Percentiles rank a stretch among this genome's conserved stretches.
These are phyloP conservation scores for Dolichomitus sp. DNA, from an alignment of 2,888 invertebrate genomes.

Conservation along the genomic window DNA sequence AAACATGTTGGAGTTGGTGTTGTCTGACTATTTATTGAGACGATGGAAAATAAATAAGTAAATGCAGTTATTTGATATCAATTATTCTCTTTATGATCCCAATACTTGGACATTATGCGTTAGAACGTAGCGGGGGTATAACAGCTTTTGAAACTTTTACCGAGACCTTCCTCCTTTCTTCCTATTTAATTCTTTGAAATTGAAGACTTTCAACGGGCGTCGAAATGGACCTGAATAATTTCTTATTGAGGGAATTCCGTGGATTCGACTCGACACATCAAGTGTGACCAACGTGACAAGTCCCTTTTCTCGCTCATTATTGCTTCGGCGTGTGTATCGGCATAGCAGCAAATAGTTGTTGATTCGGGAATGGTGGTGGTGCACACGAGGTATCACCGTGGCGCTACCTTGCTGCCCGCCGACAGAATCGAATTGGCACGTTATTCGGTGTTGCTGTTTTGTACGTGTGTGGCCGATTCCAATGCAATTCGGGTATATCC, in stretches of 20 bases:
- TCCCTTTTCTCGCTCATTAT: conserved; percentile 55
- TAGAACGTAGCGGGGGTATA: not conserved
- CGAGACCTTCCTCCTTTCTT: conserved; percentile 18
- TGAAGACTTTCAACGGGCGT: not conserved
- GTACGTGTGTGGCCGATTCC: conserved; percentile 42
- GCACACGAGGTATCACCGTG: conserved; percentile 55
- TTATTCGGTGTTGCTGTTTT: conserved; percentile 50
- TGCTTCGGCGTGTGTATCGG: conserved; percentile 11
- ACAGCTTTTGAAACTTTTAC: conserved; percentile 8
- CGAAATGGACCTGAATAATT: conserved; percentile 3
- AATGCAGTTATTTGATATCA: too few relatives aligned
- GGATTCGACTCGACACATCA: conserved; percentile 37
- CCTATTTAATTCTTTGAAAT: not conserved
- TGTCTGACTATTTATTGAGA: too few relatives aligned
- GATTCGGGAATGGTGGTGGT: conserved; percentile 56
- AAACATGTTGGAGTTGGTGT: too few relatives aligned
- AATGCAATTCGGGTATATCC: conserved; percentile 41
- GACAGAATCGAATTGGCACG: conserved; percentile 65
- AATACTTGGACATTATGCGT: not conserved
- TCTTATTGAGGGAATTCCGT: not conserved
- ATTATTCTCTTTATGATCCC: conserved; percentile 10
- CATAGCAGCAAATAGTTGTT: conserved; percentile 63
- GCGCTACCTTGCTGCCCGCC: conserved; percentile 43
- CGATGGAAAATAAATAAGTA: too few relatives aligned
- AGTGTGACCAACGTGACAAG: conserved; percentile 50